Base-by-base conservation (phyloP, 2,797 vertebrate species). In the Typhlichthys eigenmanni region DNA sequence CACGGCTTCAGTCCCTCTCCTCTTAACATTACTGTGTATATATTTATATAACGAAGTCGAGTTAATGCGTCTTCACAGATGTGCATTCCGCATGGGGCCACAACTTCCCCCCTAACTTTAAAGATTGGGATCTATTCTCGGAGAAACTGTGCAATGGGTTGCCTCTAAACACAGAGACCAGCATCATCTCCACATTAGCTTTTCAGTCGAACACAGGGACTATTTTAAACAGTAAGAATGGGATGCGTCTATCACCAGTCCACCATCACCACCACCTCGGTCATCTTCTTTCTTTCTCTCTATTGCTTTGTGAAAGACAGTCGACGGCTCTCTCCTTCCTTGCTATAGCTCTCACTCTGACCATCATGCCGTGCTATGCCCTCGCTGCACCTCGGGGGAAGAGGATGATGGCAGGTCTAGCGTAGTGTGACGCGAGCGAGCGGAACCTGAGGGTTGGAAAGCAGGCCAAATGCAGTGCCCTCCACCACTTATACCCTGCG, bases 371-470 rank as follows among this genome's bases (percentile, higher is more conserved):
- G 32, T 78, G 71, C 52, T 68, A 24, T 58, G 58, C 62, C 60
- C 77, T 76, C 78, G 75, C 72, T 73, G 59, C 66, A 87, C 47
- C 86, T 86, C 1, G 56, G 68, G 89, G 87, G 85, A 61, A 81
- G 14, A 87, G 85, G 78, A 87, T 46, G 75, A 81, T 82, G 83
- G 66, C 79, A 85, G 87, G 75, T 87, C 81, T 88, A 89, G 87
- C 89, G 84, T 88, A 84, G 86, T 84, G 84, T 85, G 86, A 91
- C 85, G 85, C 67, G 82, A 88, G 80, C 75, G 66, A 88, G 85
- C 74, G 69, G 81, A 88, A 91, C 85, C 87, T 82, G 78, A 87
- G 81, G 75, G 81, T 78, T 85, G 73, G 58, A 80, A 76, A 62
- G 50, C 76, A 29, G 66, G 79, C 84, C 86, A 86, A 89, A 78